Conservation (phyloP, 1,140 invertebrate species). For the Oryctes rhinoceros region DNA sequence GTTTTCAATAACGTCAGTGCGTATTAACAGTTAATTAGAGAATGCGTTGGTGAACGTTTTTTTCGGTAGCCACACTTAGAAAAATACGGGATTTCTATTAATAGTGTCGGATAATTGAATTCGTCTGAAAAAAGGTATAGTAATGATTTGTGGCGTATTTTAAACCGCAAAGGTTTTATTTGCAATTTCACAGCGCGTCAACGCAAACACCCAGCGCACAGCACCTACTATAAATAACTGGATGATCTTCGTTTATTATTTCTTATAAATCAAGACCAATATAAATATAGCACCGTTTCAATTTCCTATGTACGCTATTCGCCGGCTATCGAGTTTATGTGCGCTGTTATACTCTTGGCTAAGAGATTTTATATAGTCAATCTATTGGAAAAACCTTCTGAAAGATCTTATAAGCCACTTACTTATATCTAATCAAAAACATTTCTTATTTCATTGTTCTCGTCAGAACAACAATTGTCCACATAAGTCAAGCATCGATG, state of each 20-base stretch:
- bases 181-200: conserved; percentile 24
- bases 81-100: not conserved
- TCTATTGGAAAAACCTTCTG: too few relatives aligned
- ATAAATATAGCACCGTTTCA: not conserved
- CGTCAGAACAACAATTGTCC: too few relatives aligned
- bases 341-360: too few relatives aligned
- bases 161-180: conserved; percentile 4
- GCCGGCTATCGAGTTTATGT: too few relatives aligned
- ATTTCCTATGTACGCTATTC: not conserved
- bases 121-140: not conserved
- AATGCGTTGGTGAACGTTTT: not conserved
- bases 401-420: too few relatives aligned
- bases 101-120: conserved; percentile 15
- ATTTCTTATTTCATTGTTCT: too few relatives aligned
- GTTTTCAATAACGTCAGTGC: not conserved
- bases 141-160: not conserved
- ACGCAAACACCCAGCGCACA: not conserved
- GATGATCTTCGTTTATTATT: not conserved
- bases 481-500: too few relatives aligned
- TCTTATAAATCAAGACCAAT: conserved; percentile 18
- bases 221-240: conserved; percentile 7
- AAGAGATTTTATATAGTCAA: too few relatives aligned
- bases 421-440: too few relatives aligned
- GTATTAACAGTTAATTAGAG: conserved; percentile 7
- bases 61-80: not conserved